Conservation (phyloP, 2,113 vertebrate species). For the Phrynocephalus versicolor region DNA sequence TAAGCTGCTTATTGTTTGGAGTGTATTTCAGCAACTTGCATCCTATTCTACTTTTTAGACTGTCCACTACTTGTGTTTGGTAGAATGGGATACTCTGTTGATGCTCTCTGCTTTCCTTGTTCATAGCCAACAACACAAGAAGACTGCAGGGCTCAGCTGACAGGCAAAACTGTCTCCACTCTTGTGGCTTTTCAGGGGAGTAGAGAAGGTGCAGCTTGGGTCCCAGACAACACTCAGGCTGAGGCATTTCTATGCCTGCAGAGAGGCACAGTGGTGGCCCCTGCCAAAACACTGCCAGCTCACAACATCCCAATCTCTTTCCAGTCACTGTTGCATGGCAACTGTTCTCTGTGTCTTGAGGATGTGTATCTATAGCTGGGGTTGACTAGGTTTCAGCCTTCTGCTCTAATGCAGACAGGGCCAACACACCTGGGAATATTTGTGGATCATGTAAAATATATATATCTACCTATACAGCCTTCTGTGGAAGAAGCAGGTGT, state of each 20-base stretch:
- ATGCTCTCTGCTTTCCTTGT: background rate
- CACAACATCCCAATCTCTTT: background rate
- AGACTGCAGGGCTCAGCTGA: background rate
- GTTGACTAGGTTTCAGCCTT: background rate
- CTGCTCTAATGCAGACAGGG: background rate
- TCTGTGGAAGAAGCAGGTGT: no score
- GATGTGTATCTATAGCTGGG: background rate
- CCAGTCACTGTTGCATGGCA: background rate
- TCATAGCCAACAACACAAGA: background rate
- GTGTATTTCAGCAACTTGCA: background rate
- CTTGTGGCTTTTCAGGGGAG: background rate
- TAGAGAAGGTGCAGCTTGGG: background rate
- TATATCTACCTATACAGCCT: no score
- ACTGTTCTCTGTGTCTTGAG: background rate
- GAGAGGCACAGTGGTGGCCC: background rate
- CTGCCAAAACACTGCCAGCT: background rate
- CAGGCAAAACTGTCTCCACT: background rate
- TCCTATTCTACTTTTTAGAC: no score
- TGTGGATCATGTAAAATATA: no score
- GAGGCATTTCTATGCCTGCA: background rate
- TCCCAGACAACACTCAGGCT: background rate
- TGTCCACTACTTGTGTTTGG: background rate
- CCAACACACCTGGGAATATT: background rate
- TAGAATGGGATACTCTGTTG: background rate
- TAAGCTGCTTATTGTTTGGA: background rate